phyloP scores from a whole-genome alignment of 2,113 vertebrate species.

The Oenanthe oenanthe region DNA sequence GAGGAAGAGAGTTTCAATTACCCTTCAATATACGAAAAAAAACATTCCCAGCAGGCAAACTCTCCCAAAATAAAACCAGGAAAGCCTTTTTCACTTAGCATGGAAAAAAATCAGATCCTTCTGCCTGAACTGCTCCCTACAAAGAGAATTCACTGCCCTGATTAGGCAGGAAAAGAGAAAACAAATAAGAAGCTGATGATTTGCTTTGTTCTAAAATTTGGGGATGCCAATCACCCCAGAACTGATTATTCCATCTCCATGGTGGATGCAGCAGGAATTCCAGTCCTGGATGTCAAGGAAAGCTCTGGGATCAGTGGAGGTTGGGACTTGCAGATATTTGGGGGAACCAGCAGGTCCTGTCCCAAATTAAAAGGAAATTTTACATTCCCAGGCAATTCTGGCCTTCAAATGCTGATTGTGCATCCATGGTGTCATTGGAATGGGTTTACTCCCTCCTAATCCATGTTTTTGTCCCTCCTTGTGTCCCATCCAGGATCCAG shows the following conservation, averaged over 20 bases:
- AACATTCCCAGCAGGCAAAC: not conserved
- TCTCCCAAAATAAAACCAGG: not conserved
- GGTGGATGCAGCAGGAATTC: not conserved
- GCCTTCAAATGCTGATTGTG: not conserved
- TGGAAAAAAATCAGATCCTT: not conserved
- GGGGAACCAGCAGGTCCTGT: not conserved
- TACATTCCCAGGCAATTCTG: not conserved
- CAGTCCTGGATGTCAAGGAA: not conserved
- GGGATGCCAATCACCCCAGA: not conserved
- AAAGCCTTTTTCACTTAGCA: not conserved
- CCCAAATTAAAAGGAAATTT: not conserved
- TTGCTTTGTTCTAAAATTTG: not conserved
- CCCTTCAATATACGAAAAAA: not conserved
- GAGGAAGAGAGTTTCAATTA: not conserved
- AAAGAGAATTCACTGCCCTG: not conserved
- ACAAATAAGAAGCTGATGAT: not conserved
- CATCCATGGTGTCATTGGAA: not conserved
- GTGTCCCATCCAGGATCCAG: not conserved
- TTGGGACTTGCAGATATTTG: accelerated
- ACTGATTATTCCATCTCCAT: accelerated
- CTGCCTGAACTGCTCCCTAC: not conserved
- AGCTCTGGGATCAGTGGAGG: not conserved
- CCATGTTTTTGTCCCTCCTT: not conserved
- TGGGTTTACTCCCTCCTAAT: not conserved
- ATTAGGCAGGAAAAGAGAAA: not conserved